Evolutionary conservation across 2,888 invertebrate species (phyloP), one percentile per base, ranked within the genome.

Genomic region (Diaprepes abbreviatus): DNA sequence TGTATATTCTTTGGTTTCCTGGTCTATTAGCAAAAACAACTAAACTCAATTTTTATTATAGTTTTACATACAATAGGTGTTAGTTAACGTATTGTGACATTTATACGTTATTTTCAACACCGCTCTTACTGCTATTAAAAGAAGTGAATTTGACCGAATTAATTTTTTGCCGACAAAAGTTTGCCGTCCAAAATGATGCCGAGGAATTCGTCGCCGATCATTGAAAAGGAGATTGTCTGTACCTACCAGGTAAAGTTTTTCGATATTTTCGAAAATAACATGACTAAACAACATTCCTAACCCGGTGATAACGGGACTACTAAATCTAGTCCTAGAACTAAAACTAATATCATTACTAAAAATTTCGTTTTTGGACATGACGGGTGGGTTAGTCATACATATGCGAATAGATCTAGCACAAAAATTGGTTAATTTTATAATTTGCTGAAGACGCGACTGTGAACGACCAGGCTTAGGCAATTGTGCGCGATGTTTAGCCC

Each of bases 221-320:
- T 90, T 83, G 90, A 91, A 83, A 91, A 88, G 82, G 87, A 91
- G 75, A 87, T 88, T 77, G 85, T 88, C 75, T 90, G 90, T 77
- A 90, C 90, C 43, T 90, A 91, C 78, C 89, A 91, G 87, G 91
- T 91, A 84, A 73, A 64, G 36, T 9, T 57, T 36, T 33, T 52
- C 50, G 24, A 36, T 24, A 16, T 16, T 38, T 31, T 64, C 64
- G 55, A 55, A 55, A 55, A 50, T 66, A 66, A 66, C 58, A 45
- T 14, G 36, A 58, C 58, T 55, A 58, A 52, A 57, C n/a, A n/a
- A 45, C 17, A 40, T 57, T 21, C 12, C 43, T 64, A 64, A 64
- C 64, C 14, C 33, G 19, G 48, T 4, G 48, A 5, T 21, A 21
- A 12, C 3, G 17, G 19, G 24, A 12, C 14, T 36, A 28, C 12